Conservation (phyloP, 2,113 vertebrate species). For the Periophthalmus modestus region DNA sequence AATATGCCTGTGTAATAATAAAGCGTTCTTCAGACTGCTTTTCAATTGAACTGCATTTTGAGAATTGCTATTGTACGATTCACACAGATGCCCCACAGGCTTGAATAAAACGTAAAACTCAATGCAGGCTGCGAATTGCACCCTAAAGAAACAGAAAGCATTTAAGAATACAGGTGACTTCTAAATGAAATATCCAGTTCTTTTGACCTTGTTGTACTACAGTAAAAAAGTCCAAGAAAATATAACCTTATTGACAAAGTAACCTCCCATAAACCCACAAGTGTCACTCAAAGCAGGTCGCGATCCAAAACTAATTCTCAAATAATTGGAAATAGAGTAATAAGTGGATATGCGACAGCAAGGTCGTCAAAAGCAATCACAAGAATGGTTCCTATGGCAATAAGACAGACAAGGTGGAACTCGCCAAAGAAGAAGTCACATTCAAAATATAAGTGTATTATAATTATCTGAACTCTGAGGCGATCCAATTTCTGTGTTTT, state of each 20-base stretch:
- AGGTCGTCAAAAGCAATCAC: slow-evolving; percentile 12
- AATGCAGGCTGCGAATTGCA: neutral
- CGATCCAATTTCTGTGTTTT: neutral
- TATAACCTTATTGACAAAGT: slow-evolving; percentile 10
- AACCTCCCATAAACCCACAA: slow-evolving; percentile 16
- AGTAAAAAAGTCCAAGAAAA: neutral
- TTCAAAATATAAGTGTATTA: neutral
- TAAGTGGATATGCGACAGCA: slow-evolving; percentile 1
- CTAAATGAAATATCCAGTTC: slow-evolving; percentile 15
- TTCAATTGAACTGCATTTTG: neutral
- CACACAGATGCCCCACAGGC: slow-evolving; percentile 7
- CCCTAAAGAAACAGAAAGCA: neutral
- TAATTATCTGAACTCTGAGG: neutral
- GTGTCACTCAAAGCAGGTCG: slow-evolving; percentile 25
- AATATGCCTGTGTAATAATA: neutral
- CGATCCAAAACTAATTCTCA: slow-evolving; percentile 15
- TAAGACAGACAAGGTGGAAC: neutral
- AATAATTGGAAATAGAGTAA: neutral
- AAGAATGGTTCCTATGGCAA: neutral
- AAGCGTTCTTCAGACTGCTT: neutral
- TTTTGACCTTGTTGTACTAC: slow-evolving; percentile 15
- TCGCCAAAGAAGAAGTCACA: neutral
- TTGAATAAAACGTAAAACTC: neutral
- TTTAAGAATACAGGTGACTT: slow-evolving; percentile 1
- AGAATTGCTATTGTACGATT: neutral